phyloP scores from a whole-genome alignment of 1,140 invertebrate species.

The Caenorhabditis tropicalis region DNA sequence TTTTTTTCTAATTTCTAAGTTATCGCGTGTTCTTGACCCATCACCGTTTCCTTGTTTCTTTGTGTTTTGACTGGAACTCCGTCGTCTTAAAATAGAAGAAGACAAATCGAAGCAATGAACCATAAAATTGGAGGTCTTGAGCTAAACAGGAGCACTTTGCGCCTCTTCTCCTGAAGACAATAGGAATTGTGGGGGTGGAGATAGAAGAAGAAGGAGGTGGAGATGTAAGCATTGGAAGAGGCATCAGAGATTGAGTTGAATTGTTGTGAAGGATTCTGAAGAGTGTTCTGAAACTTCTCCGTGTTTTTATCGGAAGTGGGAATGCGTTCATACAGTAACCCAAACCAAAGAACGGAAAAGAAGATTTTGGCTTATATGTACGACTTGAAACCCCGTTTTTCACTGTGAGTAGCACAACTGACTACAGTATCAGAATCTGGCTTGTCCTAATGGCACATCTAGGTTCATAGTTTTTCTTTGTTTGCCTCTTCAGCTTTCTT shows the following conservation, averaged over 20 bases:
- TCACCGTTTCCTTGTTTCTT: not conserved
- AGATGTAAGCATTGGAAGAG: not conserved
- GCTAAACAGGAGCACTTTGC: not conserved
- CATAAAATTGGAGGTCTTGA: conserved; percentile 19
- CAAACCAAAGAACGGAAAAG: too few relatives aligned
- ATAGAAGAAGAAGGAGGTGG: not conserved
- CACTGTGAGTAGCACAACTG: too few relatives aligned
- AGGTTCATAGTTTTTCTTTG: too few relatives aligned
- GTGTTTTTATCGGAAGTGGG: not conserved
- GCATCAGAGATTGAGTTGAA: not conserved
- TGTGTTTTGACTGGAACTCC: too few relatives aligned
- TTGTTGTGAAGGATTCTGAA: not conserved
- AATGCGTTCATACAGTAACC: too few relatives aligned
- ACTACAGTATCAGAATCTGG: too few relatives aligned
- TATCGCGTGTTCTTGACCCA: conserved; percentile 3
- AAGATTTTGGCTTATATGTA: too few relatives aligned
- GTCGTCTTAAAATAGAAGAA: not conserved
- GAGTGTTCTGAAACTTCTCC: not conserved
- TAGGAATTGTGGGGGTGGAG: not conserved
- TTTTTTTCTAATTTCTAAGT: not conserved
- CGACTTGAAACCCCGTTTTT: too few relatives aligned
- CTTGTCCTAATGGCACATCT: too few relatives aligned
- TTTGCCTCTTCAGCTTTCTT: too few relatives aligned
- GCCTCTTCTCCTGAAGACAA: not conserved
- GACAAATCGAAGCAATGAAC: not conserved